A percentile compares a stretch with the other conserved stretches of the same genome.
These are phyloP conservation scores for Phylloscopus whistleri DNA, from an alignment of 2,113 vertebrate genomes.

Conservation along the genomic window DNA sequence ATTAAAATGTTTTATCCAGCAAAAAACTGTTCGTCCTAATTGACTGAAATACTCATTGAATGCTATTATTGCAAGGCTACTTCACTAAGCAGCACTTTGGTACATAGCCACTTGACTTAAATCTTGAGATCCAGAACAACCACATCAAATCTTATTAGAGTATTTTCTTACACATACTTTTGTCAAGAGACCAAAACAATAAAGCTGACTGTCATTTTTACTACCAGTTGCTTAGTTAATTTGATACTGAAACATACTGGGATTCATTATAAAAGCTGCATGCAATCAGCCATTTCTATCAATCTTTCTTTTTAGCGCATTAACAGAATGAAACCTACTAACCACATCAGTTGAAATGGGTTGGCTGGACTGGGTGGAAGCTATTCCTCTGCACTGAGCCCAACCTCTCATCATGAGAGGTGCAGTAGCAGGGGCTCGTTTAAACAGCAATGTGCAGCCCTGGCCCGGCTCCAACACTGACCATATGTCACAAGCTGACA, in stretches of 20 bases:
- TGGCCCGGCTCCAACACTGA: slow-evolving; percentile 35
- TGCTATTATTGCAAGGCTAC: slow-evolving; percentile 14
- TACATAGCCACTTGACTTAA: not conserved
- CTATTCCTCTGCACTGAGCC: not conserved
- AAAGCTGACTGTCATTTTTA: slow-evolving; percentile 53
- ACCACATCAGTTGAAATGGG: not conserved
- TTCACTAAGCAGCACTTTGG: not conserved
- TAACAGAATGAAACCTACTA: slow-evolving; percentile 24
- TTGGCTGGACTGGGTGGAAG: not conserved
- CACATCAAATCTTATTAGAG: slow-evolving; percentile 23
- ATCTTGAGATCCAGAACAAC: slow-evolving; percentile 2
- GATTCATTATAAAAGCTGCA: slow-evolving; percentile 34
- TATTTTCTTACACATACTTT: slow-evolving; percentile 23
- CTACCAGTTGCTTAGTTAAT: slow-evolving; percentile 46
- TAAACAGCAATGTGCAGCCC: not conserved
- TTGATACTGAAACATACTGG: not conserved
- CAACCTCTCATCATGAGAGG: not conserved
- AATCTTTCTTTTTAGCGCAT: not conserved
- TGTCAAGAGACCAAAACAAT: slow-evolving; percentile 31
- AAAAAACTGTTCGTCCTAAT: slow-evolving; percentile 29
- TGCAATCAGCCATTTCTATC: slow-evolving; percentile 36
- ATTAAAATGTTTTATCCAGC: slow-evolving; percentile 49
- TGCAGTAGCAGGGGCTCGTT: not conserved
- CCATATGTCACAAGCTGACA: slow-evolving; percentile 45
- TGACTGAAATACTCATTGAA: slow-evolving; percentile 49